phyloP scores from a whole-genome alignment of 2,113 vertebrate species.

The Cinclus cinclus region DNA sequence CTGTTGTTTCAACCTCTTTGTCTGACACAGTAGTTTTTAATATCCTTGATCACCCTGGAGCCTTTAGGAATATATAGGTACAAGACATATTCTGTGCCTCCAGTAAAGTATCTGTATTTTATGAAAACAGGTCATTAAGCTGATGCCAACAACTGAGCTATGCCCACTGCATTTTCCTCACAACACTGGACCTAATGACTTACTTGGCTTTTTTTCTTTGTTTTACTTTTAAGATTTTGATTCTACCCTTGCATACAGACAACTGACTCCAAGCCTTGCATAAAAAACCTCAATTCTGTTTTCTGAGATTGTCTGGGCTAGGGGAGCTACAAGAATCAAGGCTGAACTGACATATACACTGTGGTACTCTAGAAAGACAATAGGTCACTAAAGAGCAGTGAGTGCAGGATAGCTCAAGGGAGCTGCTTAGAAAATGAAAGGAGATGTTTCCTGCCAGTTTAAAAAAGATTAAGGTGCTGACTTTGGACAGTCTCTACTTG shows the following conservation, averaged over 20 bases:
- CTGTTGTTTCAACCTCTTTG: background rate
- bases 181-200: background rate
- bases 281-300: background rate
- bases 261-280: background rate
- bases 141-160: background rate
- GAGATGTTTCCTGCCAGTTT: conserved; percentile 3
- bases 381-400: background rate
- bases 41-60: background rate
- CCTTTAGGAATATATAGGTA: background rate
- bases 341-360: background rate
- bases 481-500: background rate
- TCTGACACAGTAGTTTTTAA: background rate
- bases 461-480: conserved; percentile 4
- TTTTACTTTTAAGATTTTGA: background rate
- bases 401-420: background rate
- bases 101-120: background rate
- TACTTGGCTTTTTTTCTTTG: background rate
- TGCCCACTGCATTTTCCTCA: background rate
- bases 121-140: background rate
- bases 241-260: background rate
- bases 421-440: background rate
- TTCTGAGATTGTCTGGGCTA: background rate
- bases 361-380: background rate
- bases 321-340: background rate
- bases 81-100: background rate